Conservation (phyloP, 2,113 vertebrate species). For the Mionectes macconnelli region DNA sequence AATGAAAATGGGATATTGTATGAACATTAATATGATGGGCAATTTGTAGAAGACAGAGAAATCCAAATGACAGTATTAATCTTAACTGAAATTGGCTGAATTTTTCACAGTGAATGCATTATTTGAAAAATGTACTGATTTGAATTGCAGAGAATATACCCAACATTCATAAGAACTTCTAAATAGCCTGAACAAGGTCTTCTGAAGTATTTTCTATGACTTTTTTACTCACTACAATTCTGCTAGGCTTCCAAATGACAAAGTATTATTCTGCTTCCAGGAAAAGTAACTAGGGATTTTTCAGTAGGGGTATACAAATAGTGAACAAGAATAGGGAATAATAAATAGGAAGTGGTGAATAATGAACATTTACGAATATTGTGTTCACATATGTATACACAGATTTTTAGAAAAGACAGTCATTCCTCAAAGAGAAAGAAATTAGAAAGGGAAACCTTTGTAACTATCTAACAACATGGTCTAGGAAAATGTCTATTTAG, state of each 20-base stretch:
- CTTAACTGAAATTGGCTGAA: background rate
- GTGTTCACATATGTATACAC: background rate
- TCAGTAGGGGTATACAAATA: background rate
- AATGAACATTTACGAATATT: background rate
- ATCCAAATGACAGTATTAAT: background rate
- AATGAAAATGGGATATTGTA: background rate
- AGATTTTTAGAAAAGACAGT: background rate
- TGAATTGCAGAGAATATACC: background rate
- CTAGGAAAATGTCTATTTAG: background rate
- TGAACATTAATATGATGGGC: background rate
- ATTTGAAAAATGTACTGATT: background rate
- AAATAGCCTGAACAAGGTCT: background rate
- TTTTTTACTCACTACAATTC: background rate
- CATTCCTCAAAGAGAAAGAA: background rate
- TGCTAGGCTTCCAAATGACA: background rate
- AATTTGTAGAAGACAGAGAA: conserved; percentile 15
- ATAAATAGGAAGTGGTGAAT: background rate
- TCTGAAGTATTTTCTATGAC: background rate
- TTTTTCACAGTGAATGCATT: background rate
- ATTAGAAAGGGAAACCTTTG: background rate
- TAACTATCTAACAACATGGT: background rate
- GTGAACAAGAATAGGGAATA: background rate
- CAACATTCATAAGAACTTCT: background rate
- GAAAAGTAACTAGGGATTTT: background rate
- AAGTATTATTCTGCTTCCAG: background rate